Evolutionary conservation across 2,888 invertebrate genomes (phyloP), one percentile per base, ranked within the genome.

Genomic region (Drosophila borborema): DNA sequence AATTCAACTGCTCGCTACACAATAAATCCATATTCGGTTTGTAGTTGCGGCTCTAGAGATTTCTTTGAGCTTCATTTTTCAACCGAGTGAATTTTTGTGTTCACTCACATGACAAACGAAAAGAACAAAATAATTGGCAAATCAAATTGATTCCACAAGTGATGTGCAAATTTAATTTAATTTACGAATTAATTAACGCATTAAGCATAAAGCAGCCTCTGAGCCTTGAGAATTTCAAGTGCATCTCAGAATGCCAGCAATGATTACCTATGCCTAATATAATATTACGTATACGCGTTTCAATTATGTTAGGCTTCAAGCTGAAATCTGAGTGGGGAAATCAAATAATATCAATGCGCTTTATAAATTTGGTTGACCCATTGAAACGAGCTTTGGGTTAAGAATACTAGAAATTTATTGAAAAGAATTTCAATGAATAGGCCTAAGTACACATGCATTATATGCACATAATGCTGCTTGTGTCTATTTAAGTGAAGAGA

Each of bases 1-100:
- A 80, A 54, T 40, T 51, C 75, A 46, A 20, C 51, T 51, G 63
- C 31, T 54, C 49, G 36, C 16, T 61, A 69, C 69, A 78, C 53
- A 66, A 75, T 72, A 80, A 78, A 81, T 70, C 76, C 79, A 80
- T 81, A 76, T 78, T 64, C 58, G 49, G 64, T 28, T 20, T 53
- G 68, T 51, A 51, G 16, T 61, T 46, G 54, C 38, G 40, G 12
- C 51, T 28, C 40, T 41, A 55, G 40, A 28, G 28, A 40, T 41
- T 72, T 45, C 49, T 36, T 64, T 69, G 54, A 46, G 67, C 56
- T 66, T 68, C 43, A 61, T 70, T 77, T 72, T 54, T 73, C 73
- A 58, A 59, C 46, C 66, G 64, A 80, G 16, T 80, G 69, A 36
- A 28, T 36, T 67, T 65, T 61, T 56, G 20, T 41, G 67, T 60